These are phyloP conservation scores for Drosophila sordidula DNA, from an alignment of 2,888 invertebrate genomes.

Conservation along the genomic window DNA sequence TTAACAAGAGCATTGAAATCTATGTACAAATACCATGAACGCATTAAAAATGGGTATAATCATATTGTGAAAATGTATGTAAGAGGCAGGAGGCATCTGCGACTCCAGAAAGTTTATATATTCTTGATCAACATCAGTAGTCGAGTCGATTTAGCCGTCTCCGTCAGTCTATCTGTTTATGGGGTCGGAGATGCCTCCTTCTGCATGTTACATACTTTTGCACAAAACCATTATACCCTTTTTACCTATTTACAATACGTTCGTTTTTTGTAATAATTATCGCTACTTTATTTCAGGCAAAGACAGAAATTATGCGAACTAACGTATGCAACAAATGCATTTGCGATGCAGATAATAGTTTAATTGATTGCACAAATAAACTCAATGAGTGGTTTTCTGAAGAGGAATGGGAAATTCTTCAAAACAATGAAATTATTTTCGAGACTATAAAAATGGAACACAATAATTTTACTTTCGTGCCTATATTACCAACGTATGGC, in stretches of 20 bases:
- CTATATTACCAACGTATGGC: conserved; percentile 86
- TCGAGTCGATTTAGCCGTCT: no score
- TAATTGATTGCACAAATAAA: conserved; percentile 87
- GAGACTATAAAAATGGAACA: conserved; percentile 79
- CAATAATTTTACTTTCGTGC: conserved; percentile 77
- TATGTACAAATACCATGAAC: no score
- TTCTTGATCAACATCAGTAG: no score
- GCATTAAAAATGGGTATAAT: no score
- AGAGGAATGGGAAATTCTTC: conserved; percentile 86
- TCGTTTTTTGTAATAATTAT: not conserved
- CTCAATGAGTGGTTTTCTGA: conserved; percentile 85
- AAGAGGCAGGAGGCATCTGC: no score
- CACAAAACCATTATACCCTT: no score
- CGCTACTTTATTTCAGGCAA: conserved; percentile 44
- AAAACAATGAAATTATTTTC: conserved; percentile 73
- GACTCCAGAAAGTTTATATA: no score
- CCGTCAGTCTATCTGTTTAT: no score
- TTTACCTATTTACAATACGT: not conserved
- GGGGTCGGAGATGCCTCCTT: no score
- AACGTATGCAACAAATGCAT: conserved; percentile 86
- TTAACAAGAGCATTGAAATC: no score
- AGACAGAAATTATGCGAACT: conserved; percentile 62
- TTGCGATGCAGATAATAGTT: conserved; percentile 85
- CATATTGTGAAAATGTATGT: no score
- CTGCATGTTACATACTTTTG: no score